Base-by-base conservation (phyloP, 2,888 invertebrate species). In the Eudasyphora cyanicolor region DNA sequence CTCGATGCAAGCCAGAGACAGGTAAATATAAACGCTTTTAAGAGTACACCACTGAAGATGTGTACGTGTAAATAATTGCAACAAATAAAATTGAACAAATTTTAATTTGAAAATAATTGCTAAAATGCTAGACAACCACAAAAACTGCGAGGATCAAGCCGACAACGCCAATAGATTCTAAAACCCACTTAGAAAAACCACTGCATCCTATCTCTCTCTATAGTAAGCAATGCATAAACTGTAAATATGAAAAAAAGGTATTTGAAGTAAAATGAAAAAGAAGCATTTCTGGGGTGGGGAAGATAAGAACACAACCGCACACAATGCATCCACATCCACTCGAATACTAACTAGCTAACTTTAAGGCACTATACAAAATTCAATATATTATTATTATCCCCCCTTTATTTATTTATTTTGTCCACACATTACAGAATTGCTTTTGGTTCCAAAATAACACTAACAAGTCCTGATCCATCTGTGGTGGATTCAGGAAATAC, bases 401-500 rank as follows among this genome's bases (percentile, higher is more conserved):
- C n/a, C n/a, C n/a, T n/a, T n/a, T n/a, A n/a, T n/a, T 38, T 51
- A 27, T 17, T 12, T 54, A 24, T 24, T 7, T 24, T 54, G 14
- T 24, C 14, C 8, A 81, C 8, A 69, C 60, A 42, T 86, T 89
- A 88, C 90, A 92, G 92, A 91, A 88, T 86, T 85, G 90, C 88
- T 79, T 88, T 87, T 85, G 91, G 92, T 82, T 93, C 93, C 74
- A 92, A 93, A 89, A 94, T 94, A 84, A 93, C 93, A 87, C 89
- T 94, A 76, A 93, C 93, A 74, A 93, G 93, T 89, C 93, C 94
- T 49, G 94, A 94, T 91, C 93, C 93, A 64, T 92, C 93, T 45
- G 91, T 89, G 71, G 91, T 89, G 71, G 88, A 86, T 67, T 86
- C 86, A 83, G 89, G 89, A 67, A 86, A 88, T 82, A 83, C 84